Conservation (phyloP, 2,113 vertebrate species). For the Hemichromis elongatus region DNA sequence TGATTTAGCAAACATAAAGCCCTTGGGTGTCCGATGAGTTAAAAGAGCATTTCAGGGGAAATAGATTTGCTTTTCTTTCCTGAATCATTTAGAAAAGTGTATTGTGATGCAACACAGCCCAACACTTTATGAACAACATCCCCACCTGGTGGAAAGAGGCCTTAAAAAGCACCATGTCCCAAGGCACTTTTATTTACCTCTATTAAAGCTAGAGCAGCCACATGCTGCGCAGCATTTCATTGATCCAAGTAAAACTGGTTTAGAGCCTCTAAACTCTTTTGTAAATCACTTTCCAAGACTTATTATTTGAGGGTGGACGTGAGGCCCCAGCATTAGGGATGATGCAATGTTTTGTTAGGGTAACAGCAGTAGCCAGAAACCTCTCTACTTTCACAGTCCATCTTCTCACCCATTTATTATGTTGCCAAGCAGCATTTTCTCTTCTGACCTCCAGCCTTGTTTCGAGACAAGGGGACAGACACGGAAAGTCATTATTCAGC, state of each 20-base stretch:
- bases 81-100: neutral
- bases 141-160: slow-evolving; percentile 54
- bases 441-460: slow-evolving; percentile 53
- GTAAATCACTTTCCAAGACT: neutral
- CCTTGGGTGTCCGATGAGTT: neutral
- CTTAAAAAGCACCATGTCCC: neutral
- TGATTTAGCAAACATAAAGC: neutral
- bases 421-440: slow-evolving; percentile 43
- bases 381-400: slow-evolving; percentile 23
- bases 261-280: neutral
- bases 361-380: slow-evolving; percentile 1
- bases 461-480: slow-evolving; percentile 35
- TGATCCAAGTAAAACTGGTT: neutral
- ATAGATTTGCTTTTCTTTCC: neutral
- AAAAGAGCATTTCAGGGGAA: neutral
- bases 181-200: neutral
- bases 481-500: slow-evolving; percentile 50
- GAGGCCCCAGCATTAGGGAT: neutral
- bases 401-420: slow-evolving; percentile 45
- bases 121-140: slow-evolving; percentile 46
- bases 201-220: neutral
- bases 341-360: slow-evolving; percentile 6
- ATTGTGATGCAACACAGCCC: neutral
- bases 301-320: neutral
- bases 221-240: neutral